Conservation (phyloP, 2,888 invertebrate species). For the Idaea biselata region DNA sequence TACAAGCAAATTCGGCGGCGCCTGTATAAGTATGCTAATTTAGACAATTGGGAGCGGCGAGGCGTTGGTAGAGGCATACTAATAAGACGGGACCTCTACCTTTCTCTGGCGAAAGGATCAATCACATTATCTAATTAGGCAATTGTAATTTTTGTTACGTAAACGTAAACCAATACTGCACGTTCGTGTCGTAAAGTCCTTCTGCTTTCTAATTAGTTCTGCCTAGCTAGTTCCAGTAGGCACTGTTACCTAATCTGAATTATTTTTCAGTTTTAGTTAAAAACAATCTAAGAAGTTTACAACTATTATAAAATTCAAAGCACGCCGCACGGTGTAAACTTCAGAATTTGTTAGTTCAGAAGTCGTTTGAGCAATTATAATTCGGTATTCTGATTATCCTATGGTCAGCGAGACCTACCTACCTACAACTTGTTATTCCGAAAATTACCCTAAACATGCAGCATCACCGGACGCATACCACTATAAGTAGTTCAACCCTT, state of each 20-base stretch:
- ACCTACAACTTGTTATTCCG: conserved; percentile 20
- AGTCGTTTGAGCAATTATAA: no score
- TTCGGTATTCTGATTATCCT: neutral
- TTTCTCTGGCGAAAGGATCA: neutral
- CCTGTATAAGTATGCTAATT: conserved; percentile 71
- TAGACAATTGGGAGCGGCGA: conserved; percentile 57
- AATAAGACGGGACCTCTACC: conserved; percentile 37
- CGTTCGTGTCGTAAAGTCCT: neutral
- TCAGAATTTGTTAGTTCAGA: no score
- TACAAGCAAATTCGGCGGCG: conserved; percentile 66
- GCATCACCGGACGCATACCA: conserved; percentile 54
- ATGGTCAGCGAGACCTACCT: neutral
- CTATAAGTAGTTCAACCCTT: conserved; percentile 59
- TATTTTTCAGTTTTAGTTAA: no score
- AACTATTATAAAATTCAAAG: no score
- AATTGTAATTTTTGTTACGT: neutral
- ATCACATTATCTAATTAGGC: neutral
- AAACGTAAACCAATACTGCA: neutral
- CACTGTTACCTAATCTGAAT: no score
- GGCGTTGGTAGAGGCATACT: conserved; percentile 44
- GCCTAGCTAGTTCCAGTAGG: neutral
- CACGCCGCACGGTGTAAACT: no score
- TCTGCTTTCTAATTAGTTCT: neutral
- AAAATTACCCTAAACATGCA: conserved; percentile 34
- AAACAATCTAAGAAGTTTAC: no score